Base-by-base conservation (phyloP, 2,888 invertebrate species). In the Hipparchia semele region DNA sequence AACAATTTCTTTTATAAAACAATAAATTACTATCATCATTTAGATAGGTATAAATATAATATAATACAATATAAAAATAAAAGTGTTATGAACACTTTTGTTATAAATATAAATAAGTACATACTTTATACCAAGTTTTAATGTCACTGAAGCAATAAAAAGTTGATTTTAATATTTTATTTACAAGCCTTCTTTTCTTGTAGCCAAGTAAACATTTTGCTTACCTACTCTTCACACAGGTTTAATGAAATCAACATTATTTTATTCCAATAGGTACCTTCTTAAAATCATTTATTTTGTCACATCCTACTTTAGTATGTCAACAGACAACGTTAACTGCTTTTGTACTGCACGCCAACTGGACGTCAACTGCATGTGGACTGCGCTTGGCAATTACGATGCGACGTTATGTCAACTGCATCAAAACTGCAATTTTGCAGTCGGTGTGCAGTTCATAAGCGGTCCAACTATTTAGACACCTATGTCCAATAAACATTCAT, bases 201-300 rank as follows among this genome's bases (percentile, higher is more conserved):
- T 59, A 7, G 33, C 2, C 7, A 58, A 58, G 49, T 49, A 49
- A 49, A 9, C 23, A 13, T 58, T 56, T 58, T 8, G 23, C 13
- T 13, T 39, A 39, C 39, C 5, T 39, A 39, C 39, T 39, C 39
- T 39, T 39, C 39, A 39, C 8, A 23, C 7, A 58, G 8, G 3
- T 23, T 58, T 13, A 23, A 58, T 23, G 23, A 23, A 58, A 58
- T 58, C 58, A 23, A 58, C 60, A 39, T 61, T 61, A 61, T 61
- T 61, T n/a, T 61, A 45, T n/a, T 61, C 12, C 2, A 61, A 61
- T n/a, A 61, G 60, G 45, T 45, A 61, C 45, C 60, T 23, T 0
- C 23, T 23, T 23, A 23, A 23, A 23, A 45, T 45, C 12, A 45
- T 61, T n/a, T 61, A 23, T 23, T 13, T 6, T 7, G 7, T 8